phyloP scores from a whole-genome alignment of 1,140 invertebrate genomes.

The Drosophila varians region DNA sequence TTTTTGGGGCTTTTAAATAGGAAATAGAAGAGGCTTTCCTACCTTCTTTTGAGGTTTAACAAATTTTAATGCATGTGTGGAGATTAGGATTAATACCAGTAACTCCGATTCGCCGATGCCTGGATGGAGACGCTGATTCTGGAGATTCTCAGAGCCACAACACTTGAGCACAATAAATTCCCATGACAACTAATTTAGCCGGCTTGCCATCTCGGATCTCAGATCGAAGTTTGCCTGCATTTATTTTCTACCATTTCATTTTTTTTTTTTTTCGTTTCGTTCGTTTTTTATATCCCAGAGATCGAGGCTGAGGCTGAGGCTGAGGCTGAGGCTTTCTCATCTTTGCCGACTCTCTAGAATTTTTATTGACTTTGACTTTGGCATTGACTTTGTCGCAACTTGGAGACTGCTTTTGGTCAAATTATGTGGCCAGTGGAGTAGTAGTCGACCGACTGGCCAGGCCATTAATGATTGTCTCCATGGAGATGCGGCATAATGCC shows the following conservation, averaged over 20 bases:
- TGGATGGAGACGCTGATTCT: constrained; percentile 3
- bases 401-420: constrained; percentile 57
- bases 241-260: constrained; percentile 27
- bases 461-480: constrained; percentile 67
- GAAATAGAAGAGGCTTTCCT: no score
- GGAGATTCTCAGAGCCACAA: not conserved
- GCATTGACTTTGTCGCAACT: constrained; percentile 23
- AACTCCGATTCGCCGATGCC: constrained; percentile 8
- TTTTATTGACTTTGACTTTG: constrained; percentile 75
- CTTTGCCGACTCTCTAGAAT: constrained; percentile 55
- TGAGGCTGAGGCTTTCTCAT: constrained; percentile 50
- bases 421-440: constrained; percentile 57
- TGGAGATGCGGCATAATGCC: constrained; percentile 47
- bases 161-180: constrained; percentile 77
- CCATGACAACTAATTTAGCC: constrained; percentile 81
- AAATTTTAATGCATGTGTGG: constrained; percentile 52
- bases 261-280: constrained; percentile 50
- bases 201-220: constrained; percentile 30
- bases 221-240: constrained; percentile 55
- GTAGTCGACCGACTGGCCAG: not conserved
- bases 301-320: no score
- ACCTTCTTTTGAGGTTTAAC: no score
- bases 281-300: constrained; percentile 7
- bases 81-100: constrained; percentile 38
- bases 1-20: not conserved